These are phyloP conservation scores for Microctonus aethiopoides DNA, from an alignment of 2,888 invertebrate species.

Conservation along the genomic window DNA sequence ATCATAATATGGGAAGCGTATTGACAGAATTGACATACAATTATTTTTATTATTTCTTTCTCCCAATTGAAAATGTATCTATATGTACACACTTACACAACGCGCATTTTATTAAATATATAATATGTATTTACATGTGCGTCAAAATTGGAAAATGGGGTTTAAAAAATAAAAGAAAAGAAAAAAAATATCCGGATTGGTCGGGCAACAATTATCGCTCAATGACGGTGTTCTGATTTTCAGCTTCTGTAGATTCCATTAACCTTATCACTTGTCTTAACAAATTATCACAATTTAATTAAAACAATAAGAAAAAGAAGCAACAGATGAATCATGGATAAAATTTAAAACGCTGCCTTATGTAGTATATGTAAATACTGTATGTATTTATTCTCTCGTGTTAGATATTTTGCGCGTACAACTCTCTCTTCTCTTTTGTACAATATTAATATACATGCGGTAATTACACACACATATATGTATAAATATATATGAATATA, in stretches of 20 bases:
- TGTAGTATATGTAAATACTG: conserved; percentile 25
- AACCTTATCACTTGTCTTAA: background rate
- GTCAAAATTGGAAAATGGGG: background rate
- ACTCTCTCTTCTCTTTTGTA: conserved; percentile 26
- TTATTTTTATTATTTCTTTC: background rate
- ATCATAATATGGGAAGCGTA: background rate
- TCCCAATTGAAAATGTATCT: background rate
- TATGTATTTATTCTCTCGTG: conserved; percentile 24
- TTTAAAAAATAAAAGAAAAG: background rate
- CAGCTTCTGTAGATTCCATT: background rate
- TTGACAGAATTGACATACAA: background rate
- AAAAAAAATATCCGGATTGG: too few relatives aligned
- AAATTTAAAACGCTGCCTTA: conserved; percentile 19
- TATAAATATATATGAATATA: conserved; percentile 23
- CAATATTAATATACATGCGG: background rate
- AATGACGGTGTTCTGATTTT: background rate
- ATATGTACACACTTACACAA: background rate
- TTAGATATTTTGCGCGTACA: conserved; percentile 9
- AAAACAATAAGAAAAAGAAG: background rate
- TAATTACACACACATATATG: background rate
- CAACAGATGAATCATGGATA: too few relatives aligned
- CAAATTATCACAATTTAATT: background rate
- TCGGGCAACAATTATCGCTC: background rate
- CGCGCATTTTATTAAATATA: background rate
- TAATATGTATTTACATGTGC: background rate